These are phyloP conservation scores for Petrolisthes cinctipes DNA, from an alignment of 2,888 invertebrate species.

Conservation along the genomic window DNA sequence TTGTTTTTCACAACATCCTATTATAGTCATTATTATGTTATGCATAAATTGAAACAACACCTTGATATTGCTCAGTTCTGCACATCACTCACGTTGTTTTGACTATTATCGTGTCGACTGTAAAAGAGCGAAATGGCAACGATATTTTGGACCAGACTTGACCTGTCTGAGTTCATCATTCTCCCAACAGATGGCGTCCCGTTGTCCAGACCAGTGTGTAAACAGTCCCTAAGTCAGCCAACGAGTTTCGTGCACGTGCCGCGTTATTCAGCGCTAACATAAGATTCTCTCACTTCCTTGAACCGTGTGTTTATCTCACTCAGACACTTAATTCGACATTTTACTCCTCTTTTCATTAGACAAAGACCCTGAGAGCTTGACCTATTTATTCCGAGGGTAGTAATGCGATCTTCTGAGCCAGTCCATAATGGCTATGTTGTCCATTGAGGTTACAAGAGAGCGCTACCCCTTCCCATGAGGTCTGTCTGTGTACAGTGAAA, in stretches of 20 bases:
- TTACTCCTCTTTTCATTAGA: too few relatives aligned
- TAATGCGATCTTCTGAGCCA: too few relatives aligned
- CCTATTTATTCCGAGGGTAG: too few relatives aligned
- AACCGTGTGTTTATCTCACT: too few relatives aligned
- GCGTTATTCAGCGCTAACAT: background rate
- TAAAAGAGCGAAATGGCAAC: constrained; percentile 6
- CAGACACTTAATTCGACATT: too few relatives aligned
- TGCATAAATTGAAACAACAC: background rate
- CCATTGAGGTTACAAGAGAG: too few relatives aligned
- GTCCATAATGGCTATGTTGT: too few relatives aligned
- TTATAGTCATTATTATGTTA: background rate
- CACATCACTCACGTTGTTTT: background rate
- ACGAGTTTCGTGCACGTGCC: constrained; percentile 9
- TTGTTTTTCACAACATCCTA: background rate
- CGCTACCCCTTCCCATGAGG: too few relatives aligned
- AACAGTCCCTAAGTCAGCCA: background rate
- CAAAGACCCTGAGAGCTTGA: too few relatives aligned
- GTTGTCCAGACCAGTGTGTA: background rate
- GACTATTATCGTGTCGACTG: background rate
- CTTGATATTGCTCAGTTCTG: background rate
- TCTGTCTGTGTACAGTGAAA: too few relatives aligned
- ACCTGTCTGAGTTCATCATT: background rate
- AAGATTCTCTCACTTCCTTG: background rate
- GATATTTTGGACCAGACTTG: background rate
- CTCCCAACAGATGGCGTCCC: constrained; percentile 20